Conservation (phyloP, 2,797 vertebrate genomes). For the Myiothlypis chrysogaster region DNA sequence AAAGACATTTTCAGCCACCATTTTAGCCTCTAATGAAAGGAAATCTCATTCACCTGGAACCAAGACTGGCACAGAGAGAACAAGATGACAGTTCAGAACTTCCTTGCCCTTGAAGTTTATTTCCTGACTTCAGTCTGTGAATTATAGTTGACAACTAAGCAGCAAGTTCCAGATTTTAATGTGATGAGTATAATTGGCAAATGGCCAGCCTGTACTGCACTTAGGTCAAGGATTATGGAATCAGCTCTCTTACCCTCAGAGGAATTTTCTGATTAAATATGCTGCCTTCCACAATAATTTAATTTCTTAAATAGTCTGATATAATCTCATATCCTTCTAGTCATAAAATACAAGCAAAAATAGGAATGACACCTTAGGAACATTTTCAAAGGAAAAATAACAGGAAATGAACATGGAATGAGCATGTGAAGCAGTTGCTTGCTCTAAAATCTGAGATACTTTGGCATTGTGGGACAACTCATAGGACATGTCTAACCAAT, state of each 20-base stretch:
- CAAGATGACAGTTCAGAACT: neutral
- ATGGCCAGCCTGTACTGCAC: neutral
- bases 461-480: neutral
- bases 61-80: neutral
- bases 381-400: neutral
- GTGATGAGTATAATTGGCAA: neutral
- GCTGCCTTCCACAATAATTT: neutral
- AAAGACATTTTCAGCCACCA: neutral
- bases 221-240: neutral
- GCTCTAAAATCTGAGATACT: neutral
- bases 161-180: slow-evolving; percentile 25
- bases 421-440: neutral
- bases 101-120: slow-evolving; percentile 35
- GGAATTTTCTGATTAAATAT: neutral
- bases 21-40: neutral
- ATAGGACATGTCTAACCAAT: neutral
- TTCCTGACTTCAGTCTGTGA: neutral
- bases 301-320: neutral
- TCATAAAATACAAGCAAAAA: neutral
- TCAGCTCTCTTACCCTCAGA: neutral
- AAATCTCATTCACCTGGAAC: neutral
- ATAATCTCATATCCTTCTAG: neutral
- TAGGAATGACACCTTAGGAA: neutral
- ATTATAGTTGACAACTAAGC: neutral
- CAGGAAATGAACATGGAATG: neutral